These are phyloP conservation scores for Cynodonichthys magdalenae DNA, from an alignment of 2,797 vertebrate genomes.

Conservation along the genomic window DNA sequence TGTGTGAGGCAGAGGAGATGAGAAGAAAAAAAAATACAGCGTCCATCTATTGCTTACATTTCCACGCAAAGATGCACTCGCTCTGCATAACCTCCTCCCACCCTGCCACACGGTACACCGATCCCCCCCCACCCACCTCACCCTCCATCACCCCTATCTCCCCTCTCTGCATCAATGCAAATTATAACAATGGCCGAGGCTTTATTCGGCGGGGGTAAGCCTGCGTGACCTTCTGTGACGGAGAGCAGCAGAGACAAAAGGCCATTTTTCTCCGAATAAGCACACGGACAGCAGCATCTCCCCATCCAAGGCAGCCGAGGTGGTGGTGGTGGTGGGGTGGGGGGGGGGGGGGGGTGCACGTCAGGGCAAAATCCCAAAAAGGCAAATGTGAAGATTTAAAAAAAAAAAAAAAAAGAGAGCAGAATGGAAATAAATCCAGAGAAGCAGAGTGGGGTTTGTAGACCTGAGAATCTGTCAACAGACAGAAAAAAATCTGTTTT, in stretches of 20 bases:
- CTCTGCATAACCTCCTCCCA: conserved; percentile 71
- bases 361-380: conserved; percentile 63
- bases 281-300: conserved; percentile 72
- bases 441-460: conserved; percentile 4
- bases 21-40: conserved; percentile 79
- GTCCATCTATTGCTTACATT: conserved; percentile 86
- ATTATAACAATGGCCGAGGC: conserved; percentile 83
- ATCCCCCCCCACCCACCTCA: conserved; percentile 26
- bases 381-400: conserved; percentile 49
- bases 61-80: conserved; percentile 79
- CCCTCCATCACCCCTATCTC: conserved; percentile 58
- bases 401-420: conserved; percentile 53
- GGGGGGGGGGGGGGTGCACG: conserved; percentile 3
- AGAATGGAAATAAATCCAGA: conserved; percentile 62
- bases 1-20: background rate
- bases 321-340: conserved; percentile 12
- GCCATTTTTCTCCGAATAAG: conserved; percentile 78
- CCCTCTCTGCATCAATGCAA: conserved; percentile 83
- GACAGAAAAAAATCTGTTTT: too few species aligned
- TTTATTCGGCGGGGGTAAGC: conserved; percentile 81
- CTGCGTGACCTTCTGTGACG: conserved; percentile 83
- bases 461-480: too few species aligned
- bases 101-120: conserved; percentile 55
- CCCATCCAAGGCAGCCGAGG: conserved; percentile 29
- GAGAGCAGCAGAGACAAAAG: conserved; percentile 80